Evolutionary conservation across 1,140 invertebrate genomes (phyloP).

Genomic region (Tetragnatha versicolor): DNA sequence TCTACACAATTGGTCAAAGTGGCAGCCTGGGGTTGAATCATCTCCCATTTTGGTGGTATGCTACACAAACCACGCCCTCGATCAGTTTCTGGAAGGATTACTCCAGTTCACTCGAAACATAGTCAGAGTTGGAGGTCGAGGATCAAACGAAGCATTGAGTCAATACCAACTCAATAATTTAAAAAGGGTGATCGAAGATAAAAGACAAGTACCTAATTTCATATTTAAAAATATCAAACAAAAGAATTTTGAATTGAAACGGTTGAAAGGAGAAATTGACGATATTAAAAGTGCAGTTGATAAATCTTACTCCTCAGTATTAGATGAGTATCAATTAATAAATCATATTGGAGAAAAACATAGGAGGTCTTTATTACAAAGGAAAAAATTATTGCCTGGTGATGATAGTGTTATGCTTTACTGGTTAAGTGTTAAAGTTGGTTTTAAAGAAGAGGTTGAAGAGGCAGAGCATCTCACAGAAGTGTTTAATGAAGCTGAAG

Average conservation of each 20-base stretch:
- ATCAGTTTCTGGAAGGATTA: conserved; percentile 84
- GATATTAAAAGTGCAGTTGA: not conserved
- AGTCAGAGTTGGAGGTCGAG: conserved; percentile 77
- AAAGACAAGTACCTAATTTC: conserved; percentile 5
- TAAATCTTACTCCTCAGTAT: not conserved
- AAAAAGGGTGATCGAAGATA: not conserved
- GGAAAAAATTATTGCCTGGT: no score
- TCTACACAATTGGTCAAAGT: conserved; percentile 61
- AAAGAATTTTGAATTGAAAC: not conserved
- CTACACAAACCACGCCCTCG: conserved; percentile 87
- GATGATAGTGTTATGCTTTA: no score
- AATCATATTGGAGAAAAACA: no score
- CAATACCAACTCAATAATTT: conserved; percentile 48
- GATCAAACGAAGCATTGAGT: conserved; percentile 67
- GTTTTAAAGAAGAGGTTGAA: not conserved
- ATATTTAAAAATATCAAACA: conserved; percentile 9
- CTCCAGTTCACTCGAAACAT: conserved; percentile 66
- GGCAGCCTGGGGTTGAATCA: conserved; percentile 53
- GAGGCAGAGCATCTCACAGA: not conserved
- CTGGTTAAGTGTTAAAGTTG: no score
- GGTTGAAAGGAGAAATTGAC: conserved; percentile 16
- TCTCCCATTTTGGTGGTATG: conserved; percentile 80
- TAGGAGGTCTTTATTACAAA: no score
- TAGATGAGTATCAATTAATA: not conserved
- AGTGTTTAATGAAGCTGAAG: not conserved